Base-by-base conservation (phyloP, 2,888 invertebrate genomes). In the Glaucopsyche alexis region DNA sequence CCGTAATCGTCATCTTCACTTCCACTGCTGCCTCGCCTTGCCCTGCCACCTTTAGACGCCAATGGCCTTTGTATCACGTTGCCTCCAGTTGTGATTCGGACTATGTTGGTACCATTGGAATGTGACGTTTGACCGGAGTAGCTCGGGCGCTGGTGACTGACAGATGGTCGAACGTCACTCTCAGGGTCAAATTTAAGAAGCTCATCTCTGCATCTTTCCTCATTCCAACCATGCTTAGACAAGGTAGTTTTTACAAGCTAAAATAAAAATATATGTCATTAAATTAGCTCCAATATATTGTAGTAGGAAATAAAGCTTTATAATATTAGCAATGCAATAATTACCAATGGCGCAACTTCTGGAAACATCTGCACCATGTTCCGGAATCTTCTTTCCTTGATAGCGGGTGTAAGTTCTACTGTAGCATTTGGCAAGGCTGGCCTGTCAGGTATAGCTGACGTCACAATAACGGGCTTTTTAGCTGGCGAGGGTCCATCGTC, bases 311-410 rank as follows among this genome's bases (percentile, higher is more conserved):
- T 11, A 45, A 29, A 3, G 29, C 29, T 29, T 29, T 29, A 29
- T 42, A 42, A 42, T n/a, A n/a, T 42, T 42, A 42, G 42, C 42
- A 42, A n/a, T 7, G 11, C 16, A 13, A 38, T 13, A 84, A 88
- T 86, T 86, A 95, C 95, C 86, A 94, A 87, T 47, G 94, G 92
- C 76, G 94, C 93, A 78, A 94, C 87, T 73, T 94, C 91, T 7
- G 95, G 95, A 80, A 95, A 95, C 87, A 94, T 94, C 82, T 94
- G 93, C 76, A 93, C 86, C 87, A 95, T 93, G 84, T 95, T 95
- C 81, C 94, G 92, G 81, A 95, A 94, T 76, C 94, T 89, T 72
- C 94, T 89, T 79, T 95, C 94, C 77, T 94, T 94, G n/a, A 94
- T 89, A 65, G 88, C 84, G 0, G 87, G 85, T 4, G 93, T 90